Evolutionary conservation across 1,140 invertebrate genomes (phyloP), one percentile per base, ranked within the genome.

Genomic region (Drosophila navojoa): DNA sequence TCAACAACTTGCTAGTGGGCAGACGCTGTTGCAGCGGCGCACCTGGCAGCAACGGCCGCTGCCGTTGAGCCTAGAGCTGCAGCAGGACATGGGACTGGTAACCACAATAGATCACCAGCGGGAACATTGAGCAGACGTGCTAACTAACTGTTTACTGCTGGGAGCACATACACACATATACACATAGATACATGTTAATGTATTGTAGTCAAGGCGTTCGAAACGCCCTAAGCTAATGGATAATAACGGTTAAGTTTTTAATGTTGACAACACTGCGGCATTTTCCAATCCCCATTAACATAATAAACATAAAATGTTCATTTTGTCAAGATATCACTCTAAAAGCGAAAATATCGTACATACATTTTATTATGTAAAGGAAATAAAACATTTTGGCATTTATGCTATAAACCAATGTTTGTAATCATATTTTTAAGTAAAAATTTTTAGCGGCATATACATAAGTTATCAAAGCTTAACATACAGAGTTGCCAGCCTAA

Each of bases 1-100:
- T 59, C 82, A 87, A 15, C 91, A 94, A 49, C 85, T 94, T 76
- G 92, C 91, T 32, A 72, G 92, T 47, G 93, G 92, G 15, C 74
- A 92, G 55, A 76, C 63, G 3, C 76, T 94, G 2, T 89, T 93
- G 50, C 86, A 87, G 29, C 63, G 79, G 3, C 90, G 91, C 44
- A 82, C 75, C 11, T 93, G 92, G 92, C 91, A 91, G 6, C 84
- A 91, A 50, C 81, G 92, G 53, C 92, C 92, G 4, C 71, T 93
- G 38, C 92, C 92, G 7, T 60, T 82, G 25, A 49, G 75, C 0
- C 40, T 62, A 5, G 81, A 84, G 44, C 44, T 90, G 47, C 76
- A 71, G 29, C 79, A 79, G 42, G 79, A 89, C 38, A 67, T 89
- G 84, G 81, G 81, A 19, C 49, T 87, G 19, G 58, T 75, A n/a